Conservation (phyloP, 2,797 vertebrate species). For the Lemur catta region DNA sequence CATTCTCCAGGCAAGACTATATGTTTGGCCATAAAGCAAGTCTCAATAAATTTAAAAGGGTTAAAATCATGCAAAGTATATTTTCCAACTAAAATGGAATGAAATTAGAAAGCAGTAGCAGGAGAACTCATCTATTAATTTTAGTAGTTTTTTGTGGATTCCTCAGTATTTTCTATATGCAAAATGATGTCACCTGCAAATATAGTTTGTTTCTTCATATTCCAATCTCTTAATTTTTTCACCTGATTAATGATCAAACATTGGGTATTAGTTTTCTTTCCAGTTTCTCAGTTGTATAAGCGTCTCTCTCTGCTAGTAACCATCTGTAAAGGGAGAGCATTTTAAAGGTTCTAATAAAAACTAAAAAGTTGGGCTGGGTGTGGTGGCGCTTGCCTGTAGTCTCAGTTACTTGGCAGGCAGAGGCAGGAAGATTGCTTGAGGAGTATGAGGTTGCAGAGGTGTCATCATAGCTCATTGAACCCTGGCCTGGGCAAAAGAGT, state of each 20-base stretch:
- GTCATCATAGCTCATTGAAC: no score
- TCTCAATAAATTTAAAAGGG: neutral
- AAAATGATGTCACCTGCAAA: no score
- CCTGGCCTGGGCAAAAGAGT: no score
- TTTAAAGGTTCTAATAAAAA: slow-evolving; percentile 14
- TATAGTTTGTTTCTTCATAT: no score
- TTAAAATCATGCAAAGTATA: neutral
- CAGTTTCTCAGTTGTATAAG: neutral
- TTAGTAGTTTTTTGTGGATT: no score
- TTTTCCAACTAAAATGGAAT: neutral
- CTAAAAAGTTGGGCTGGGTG: neutral
- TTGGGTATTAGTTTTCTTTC: neutral
- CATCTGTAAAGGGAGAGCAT: neutral
- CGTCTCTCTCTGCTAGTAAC: neutral
- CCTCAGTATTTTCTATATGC: no score
- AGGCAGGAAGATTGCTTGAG: no score
- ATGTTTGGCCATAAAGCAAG: neutral
- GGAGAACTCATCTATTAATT: neutral
- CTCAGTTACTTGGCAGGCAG: no score
- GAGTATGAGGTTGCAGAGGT: no score
- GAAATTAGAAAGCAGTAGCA: neutral
- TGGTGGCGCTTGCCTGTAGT: no score
- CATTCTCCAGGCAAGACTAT: neutral
- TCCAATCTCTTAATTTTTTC: neutral
- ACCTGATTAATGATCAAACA: neutral